Percentiles rank a stretch among this genome's conserved stretches.
Evolutionary conservation across 2,888 invertebrate species (phyloP).

Genomic region (Drosophila monieri): DNA sequence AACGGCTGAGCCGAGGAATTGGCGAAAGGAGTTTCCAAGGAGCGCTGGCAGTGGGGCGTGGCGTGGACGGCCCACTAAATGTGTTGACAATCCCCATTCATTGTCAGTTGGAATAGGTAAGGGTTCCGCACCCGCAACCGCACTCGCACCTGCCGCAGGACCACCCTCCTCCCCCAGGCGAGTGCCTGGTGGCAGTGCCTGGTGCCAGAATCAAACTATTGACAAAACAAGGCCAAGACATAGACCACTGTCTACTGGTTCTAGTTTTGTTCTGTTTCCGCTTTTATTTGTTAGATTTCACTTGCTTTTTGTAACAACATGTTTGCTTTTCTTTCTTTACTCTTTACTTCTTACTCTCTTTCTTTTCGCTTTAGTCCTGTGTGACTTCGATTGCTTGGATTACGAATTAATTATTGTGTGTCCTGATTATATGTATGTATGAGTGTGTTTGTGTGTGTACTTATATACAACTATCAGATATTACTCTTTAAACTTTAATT

Average conservation of each 20-base stretch:
- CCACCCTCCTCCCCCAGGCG: background rate
- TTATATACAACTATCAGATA: constrained; percentile 38
- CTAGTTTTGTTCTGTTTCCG: constrained; percentile 12
- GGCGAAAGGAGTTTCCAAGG: constrained; percentile 61
- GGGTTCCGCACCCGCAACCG: constrained; percentile 12
- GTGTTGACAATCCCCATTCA: constrained; percentile 61
- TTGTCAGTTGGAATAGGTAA: constrained; percentile 50
- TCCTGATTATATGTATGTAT: constrained; percentile 32
- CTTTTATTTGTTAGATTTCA: constrained; percentile 37
- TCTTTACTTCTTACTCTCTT: constrained; percentile 11
- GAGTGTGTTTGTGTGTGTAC: constrained; percentile 28
- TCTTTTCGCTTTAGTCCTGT: constrained; percentile 14
- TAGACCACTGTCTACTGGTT: background rate
- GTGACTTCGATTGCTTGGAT: constrained; percentile 42
- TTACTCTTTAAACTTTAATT: constrained; percentile 22
- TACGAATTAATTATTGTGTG: constrained; percentile 48
- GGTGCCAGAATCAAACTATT: constrained; percentile 26
- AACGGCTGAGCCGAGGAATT: constrained; percentile 43
- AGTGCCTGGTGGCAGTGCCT: background rate
- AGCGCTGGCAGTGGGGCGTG: constrained; percentile 15
- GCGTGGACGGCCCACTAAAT: background rate
- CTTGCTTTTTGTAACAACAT: constrained; percentile 41
- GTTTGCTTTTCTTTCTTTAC: constrained; percentile 5
- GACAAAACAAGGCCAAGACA: constrained; percentile 44
- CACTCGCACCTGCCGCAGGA: background rate